Evolutionary conservation across 2,797 vertebrate genomes (phyloP), one percentile per base, ranked within the genome.

Genomic region (Crypturellus tataupa): DNA sequence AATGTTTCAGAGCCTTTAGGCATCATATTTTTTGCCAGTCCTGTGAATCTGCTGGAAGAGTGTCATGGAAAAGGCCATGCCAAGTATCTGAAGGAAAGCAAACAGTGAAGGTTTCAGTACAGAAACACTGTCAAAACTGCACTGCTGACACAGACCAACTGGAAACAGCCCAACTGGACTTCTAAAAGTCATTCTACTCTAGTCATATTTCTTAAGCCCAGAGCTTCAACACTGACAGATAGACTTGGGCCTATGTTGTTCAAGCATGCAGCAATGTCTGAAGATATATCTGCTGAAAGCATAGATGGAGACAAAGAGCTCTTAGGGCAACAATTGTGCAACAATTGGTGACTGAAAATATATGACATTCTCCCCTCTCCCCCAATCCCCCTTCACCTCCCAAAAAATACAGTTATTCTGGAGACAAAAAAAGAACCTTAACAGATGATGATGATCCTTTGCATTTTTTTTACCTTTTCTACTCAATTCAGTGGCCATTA

Each of bases 41-140:
- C 99, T 98, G 98, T 99, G 99, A 98, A 99, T 99, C 96, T 99
- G 99, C 97, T 99, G 99, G 97, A 99, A 99, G 71, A 99, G 98
- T 18, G 98, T 99, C 99, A 99, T 99, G 97, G 99, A 99, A 97
- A 99, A 99, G 60, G 99, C 99, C 99, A 99, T 99, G 90, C 99
- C 99, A 94, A 99, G 98, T 87, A 99, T 99, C 99, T 99, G 98
- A 51, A 97, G 97, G 95, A 96, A 82, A 95, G 91, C 72, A 97
- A 44, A 73, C 21, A 79, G 27, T 49, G 76, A 86, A 23, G 58
- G 24, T 9, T 84, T 96, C 80, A 96, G 83, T 91, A 91, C 8
- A 85, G 31, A 24, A n/a, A 76, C 9, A 49, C 15, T 70, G 68
- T 60, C 75, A 82, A 65, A 90, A 51, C 56, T 70, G 25, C 13